A percentile compares a stretch with the other conserved stretches of the same genome.
These are phyloP conservation scores for Neomorphus geoffroyi DNA, from an alignment of 2,797 vertebrate species.

Conservation along the genomic window DNA sequence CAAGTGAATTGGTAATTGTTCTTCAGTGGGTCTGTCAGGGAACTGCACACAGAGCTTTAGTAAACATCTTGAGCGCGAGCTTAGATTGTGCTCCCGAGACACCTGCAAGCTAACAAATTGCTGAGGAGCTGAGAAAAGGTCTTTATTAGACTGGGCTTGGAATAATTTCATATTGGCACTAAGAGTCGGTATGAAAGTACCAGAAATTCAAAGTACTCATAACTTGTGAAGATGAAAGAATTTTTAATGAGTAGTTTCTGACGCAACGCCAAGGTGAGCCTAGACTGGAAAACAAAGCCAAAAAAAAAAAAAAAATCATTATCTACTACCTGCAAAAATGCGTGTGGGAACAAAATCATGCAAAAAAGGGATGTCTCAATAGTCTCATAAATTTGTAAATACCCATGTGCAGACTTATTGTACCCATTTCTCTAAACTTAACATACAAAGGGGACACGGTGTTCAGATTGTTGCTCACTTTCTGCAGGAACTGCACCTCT, in stretches of 20 bases:
- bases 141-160: background rate
- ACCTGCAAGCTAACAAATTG: background rate
- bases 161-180: background rate
- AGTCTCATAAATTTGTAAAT: background rate
- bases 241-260: background rate
- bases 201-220: background rate
- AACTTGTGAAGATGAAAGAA: conserved; percentile 30
- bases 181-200: background rate
- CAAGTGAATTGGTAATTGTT: background rate
- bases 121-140: background rate
- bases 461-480: background rate
- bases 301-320: background rate
- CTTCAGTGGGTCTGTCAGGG: conserved; percentile 1
- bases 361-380: background rate
- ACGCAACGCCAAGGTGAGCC: background rate
- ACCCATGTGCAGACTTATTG: too few relatives aligned
- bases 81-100: background rate
- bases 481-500: background rate
- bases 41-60: background rate
- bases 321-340: background rate
- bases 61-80: background rate
- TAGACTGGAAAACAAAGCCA: background rate
- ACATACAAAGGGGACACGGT: rapidly evolving
- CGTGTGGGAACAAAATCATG: background rate
- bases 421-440: background rate